A percentile compares a stretch with the other conserved stretches of the same genome.
Conservation (phyloP, 2,797 vertebrate genomes). For the Gila robusta region DNA sequence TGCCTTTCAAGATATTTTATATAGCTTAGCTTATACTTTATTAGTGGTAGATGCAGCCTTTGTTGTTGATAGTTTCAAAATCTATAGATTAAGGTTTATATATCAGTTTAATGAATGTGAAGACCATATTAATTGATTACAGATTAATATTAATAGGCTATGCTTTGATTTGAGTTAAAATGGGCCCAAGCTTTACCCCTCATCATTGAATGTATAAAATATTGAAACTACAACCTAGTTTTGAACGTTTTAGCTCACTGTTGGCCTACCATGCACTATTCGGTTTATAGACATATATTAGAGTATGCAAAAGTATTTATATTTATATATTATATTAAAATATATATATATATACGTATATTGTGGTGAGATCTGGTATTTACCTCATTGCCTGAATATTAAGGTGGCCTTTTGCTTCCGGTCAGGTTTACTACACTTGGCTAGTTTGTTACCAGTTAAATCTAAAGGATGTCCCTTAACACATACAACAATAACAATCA, state of each 20-base stretch:
- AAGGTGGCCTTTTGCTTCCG: too few relatives aligned
- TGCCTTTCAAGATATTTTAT: not conserved
- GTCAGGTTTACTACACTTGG: too few relatives aligned
- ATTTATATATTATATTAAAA: too few relatives aligned
- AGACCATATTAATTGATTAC: not conserved
- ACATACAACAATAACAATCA: too few relatives aligned
- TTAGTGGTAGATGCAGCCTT: not conserved
- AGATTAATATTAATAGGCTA: not conserved
- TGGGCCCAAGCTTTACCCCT: not conserved
- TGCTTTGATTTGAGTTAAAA: not conserved
- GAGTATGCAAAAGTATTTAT: too few relatives aligned
- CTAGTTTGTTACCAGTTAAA: too few relatives aligned
- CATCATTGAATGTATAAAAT: not conserved
- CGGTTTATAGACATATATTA: not conserved
- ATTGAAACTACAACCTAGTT: not conserved
- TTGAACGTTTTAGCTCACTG: not conserved
- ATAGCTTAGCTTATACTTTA: not conserved
- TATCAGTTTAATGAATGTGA: not conserved
- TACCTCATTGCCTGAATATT: too few relatives aligned
- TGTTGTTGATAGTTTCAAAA: not conserved
- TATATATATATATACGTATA: too few relatives aligned
- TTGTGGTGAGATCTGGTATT: too few relatives aligned
- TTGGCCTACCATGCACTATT: not conserved
- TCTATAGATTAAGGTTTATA: not conserved
- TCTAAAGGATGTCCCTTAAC: too few relatives aligned